Evolutionary conservation across 2,113 vertebrate genomes (phyloP).

Genomic region (Callospermophilus lateralis): DNA sequence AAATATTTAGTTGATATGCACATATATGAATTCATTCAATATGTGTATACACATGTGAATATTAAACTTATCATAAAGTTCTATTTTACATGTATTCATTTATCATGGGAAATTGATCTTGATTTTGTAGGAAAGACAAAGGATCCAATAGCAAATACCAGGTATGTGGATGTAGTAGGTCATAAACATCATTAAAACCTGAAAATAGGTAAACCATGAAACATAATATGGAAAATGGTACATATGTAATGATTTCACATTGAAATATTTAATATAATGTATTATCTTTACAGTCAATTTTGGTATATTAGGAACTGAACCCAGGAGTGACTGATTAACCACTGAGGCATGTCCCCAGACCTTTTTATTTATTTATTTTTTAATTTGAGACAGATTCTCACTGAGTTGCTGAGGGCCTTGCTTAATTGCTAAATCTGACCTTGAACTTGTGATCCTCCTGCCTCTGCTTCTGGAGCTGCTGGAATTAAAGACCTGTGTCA

Average conservation of each 20-base stretch:
- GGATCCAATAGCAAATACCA: not conserved
- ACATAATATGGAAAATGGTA: not conserved
- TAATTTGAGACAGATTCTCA: no score
- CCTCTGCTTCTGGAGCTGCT: no score
- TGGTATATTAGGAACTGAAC: not conserved
- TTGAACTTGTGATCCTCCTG: no score
- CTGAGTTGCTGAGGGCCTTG: no score
- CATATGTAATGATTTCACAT: not conserved
- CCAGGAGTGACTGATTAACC: no score
- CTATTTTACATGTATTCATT: not conserved
- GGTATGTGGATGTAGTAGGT: not conserved
- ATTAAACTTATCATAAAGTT: not conserved
- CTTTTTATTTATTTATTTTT: no score
- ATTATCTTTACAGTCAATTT: not conserved
- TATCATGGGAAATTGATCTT: not conserved
- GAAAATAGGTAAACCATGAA: not conserved
- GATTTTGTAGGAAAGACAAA: not conserved
- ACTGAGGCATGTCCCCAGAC: no score
- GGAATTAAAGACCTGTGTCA: no score
- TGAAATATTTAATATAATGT: not conserved
- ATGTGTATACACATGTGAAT: not conserved
- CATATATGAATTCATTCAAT: constrained; percentile 44
- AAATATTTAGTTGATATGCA: not conserved
- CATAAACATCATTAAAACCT: not conserved
- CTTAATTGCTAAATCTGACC: no score